Base-by-base conservation (phyloP, 2,797 vertebrate species). In the Anguilla pacifica region DNA sequence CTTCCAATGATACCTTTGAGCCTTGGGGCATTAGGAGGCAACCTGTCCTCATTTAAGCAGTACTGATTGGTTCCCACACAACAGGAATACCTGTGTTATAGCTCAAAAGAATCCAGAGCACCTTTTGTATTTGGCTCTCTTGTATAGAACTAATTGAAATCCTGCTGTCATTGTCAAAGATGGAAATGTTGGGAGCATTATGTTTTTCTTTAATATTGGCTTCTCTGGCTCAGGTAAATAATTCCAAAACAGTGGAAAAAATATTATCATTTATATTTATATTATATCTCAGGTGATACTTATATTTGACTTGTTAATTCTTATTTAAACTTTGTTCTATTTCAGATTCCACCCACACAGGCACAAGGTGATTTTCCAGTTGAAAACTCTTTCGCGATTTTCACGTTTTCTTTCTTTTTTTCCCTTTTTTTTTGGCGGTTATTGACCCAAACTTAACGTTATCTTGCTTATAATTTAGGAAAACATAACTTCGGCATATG, bases 181-280 rank as follows among this genome's bases (percentile, higher is more conserved):
- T 96, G 96, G 94, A 94, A 94, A 94, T 90, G 89, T 89, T 94
- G 91, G 93, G 92, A 93, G 93, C 93, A 53, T 87, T 95, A 92
- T 61, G 93, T 85, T 92, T 96, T 93, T 95, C 91, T 90, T 93
- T 96, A 91, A 89, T 92, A 85, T 89, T 95, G 89, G 90, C 93
- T 79, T 93, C 91, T 93, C 91, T 96, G 88, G 92, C 90, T 74
- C 96, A 96, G 96, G 96, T 97, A 95, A 94, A 91, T 91, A 70
- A 79, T 5, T 83, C 13, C 31, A 10, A 83, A 64, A 81, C 35
- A 86, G 9, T 84, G 1, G 59, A 7, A 82, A 51, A 15, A 43
- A 83, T 70, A 79, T 86, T 87, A 17, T 85, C 61, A 55, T 82
- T 81, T 53, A 72, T 61, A 35, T n/a, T 51, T 22, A 72, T n/a